Evolutionary conservation across 2,888 invertebrate species (phyloP).

Genomic region (Odontocolon sp.): DNA sequence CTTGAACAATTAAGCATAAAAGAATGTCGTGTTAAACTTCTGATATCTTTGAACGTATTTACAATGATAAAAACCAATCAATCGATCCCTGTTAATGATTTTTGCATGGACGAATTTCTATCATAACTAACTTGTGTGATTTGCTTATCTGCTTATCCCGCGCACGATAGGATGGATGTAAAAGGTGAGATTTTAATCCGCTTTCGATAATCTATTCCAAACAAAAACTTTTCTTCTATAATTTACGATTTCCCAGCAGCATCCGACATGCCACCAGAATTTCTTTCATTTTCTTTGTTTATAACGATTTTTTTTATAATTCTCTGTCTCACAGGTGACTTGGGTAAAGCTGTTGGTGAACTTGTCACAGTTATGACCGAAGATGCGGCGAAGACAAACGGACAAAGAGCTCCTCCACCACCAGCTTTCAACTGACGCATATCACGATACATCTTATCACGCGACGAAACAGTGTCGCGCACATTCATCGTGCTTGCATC

Average conservation of each 20-base stretch:
- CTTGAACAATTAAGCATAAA: not conserved
- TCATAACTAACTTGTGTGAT: slow-evolving; percentile 24
- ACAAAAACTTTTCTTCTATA: not conserved
- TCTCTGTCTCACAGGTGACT: slow-evolving; percentile 85
- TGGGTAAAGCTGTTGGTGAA: slow-evolving; percentile 93
- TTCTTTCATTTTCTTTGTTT: no score
- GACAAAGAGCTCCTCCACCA: slow-evolving; percentile 75
- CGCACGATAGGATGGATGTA: slow-evolving; percentile 81
- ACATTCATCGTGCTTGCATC: slow-evolving; percentile 1
- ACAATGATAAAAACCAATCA: slow-evolving; percentile 3
- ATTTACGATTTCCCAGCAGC: no score
- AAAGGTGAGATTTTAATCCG: slow-evolving; percentile 77
- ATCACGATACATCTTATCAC: slow-evolving; percentile 40
- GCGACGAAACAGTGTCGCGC: not conserved
- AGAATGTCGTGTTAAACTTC: no score
- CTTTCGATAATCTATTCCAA: no score
- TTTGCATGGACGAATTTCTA: not conserved
- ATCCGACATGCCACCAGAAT: no score
- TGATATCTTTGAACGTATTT: not conserved
- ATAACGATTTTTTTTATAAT: slow-evolving; percentile 3
- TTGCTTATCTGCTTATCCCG: slow-evolving; percentile 61
- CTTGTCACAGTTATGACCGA: slow-evolving; percentile 95
- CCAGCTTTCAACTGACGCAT: slow-evolving; percentile 76
- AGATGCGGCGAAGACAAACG: slow-evolving; percentile 81
- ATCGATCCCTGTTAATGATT: not conserved